These are phyloP conservation scores for Hyla sarda DNA, from an alignment of 2,113 vertebrate species.

Conservation along the genomic window DNA sequence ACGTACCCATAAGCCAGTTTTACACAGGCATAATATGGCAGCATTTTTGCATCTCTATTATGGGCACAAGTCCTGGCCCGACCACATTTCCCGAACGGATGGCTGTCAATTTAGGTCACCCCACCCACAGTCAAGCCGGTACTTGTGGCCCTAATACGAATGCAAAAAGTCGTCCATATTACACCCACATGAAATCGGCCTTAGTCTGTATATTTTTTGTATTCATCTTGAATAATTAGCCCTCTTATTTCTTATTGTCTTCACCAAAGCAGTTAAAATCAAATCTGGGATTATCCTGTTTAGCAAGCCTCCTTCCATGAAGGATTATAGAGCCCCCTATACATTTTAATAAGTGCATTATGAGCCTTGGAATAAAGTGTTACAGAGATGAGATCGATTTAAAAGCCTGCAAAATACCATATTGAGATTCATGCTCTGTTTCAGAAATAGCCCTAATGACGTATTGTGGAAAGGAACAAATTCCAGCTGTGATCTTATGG, in stretches of 20 bases:
- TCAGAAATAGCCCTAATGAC: slow-evolving; percentile 27
- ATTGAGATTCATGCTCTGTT: background rate
- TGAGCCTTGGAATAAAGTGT: slow-evolving; percentile 18
- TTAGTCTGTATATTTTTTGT: background rate
- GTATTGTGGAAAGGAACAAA: slow-evolving; percentile 27
- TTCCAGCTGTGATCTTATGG: background rate
- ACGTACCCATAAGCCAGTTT: no score
- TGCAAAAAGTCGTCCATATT: no score
- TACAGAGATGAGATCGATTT: slow-evolving; percentile 23
- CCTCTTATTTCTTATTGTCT: background rate
- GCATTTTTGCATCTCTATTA: no score
- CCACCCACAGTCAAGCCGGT: no score
- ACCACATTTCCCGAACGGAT: no score
- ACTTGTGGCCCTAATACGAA: no score
- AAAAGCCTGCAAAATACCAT: slow-evolving; percentile 14
- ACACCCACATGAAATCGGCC: no score
- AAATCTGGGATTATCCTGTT: slow-evolving; percentile 18
- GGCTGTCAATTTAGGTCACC: no score
- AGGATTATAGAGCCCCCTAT: background rate
- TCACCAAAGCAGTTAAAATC: background rate
- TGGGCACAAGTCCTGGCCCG: no score
- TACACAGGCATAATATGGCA: no score
- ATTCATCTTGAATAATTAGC: background rate
- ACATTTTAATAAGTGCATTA: slow-evolving; percentile 21
- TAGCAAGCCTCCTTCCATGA: background rate